phyloP scores from a whole-genome alignment of 2,797 vertebrate genomes.

The Sternotherus odoratus region DNA sequence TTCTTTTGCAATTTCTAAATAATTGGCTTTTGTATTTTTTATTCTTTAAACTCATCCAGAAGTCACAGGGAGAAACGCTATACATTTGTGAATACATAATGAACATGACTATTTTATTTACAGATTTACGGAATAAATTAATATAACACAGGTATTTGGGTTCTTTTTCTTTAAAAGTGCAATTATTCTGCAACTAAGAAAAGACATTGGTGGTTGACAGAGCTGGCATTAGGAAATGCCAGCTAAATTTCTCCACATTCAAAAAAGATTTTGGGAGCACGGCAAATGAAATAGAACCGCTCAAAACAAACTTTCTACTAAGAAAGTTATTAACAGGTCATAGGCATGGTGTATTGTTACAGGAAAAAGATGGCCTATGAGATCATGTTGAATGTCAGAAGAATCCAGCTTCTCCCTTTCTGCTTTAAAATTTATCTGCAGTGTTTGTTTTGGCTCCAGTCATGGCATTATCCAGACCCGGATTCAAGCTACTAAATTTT shows the following conservation, averaged over 20 bases:
- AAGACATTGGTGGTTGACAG: background rate
- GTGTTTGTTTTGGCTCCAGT: background rate
- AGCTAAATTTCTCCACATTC: background rate
- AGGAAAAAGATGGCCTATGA: background rate
- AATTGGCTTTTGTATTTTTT: too few relatives aligned
- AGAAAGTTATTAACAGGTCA: background rate
- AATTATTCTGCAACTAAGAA: background rate
- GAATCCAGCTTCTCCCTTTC: background rate
- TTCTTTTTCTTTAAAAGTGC: background rate
- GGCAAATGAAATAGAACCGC: background rate
- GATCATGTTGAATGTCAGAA: background rate
- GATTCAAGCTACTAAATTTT: background rate
- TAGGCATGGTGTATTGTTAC: background rate
- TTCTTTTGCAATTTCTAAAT: too few relatives aligned
- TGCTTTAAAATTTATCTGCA: background rate
- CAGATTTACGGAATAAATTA: too few relatives aligned
- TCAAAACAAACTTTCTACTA: too few relatives aligned
- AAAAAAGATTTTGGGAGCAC: background rate
- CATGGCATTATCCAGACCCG: background rate
- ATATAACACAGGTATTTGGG: background rate
- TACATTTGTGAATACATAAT: too few relatives aligned
- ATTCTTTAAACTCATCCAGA: too few relatives aligned
- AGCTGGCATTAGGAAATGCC: background rate
- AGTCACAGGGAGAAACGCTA: too few relatives aligned
- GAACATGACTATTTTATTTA: too few relatives aligned